These are phyloP conservation scores for Lutraria lutraria DNA, from an alignment of 2,888 invertebrate species.

Conservation along the genomic window DNA sequence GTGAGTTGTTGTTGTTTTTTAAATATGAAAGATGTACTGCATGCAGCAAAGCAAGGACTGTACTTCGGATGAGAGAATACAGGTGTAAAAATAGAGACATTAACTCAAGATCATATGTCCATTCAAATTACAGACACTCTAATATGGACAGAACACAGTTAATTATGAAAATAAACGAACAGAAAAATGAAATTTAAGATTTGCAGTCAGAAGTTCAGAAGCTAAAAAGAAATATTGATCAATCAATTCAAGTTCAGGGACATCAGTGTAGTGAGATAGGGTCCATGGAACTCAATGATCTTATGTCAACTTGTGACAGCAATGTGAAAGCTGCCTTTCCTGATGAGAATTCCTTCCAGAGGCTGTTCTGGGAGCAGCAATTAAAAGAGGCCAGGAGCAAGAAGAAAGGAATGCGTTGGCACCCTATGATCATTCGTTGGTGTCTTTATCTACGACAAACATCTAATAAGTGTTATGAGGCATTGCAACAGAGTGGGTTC, in stretches of 20 bases:
- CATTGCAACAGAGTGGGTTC: constrained; percentile 41
- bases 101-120: not conserved
- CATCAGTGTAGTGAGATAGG: not conserved
- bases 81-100: not conserved
- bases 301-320: not conserved
- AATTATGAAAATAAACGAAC: not conserved
- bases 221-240: not conserved
- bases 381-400: not conserved
- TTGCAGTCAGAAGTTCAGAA: not conserved
- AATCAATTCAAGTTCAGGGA: not conserved
- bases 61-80: not conserved
- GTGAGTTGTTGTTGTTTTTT: not conserved
- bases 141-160: not conserved
- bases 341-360: not conserved
- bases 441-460: constrained; percentile 45
- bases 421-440: constrained; percentile 56
- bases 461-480: constrained; percentile 46
- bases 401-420: constrained; percentile 54
- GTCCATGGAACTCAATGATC: not conserved
- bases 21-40: not conserved
- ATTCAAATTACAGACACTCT: not conserved
- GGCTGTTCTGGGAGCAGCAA: not conserved
- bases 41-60: not conserved
- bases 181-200: not conserved
- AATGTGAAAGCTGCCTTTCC: not conserved